These are phyloP conservation scores for Aythya baeri DNA, from an alignment of 2,113 vertebrate species.

Conservation along the genomic window DNA sequence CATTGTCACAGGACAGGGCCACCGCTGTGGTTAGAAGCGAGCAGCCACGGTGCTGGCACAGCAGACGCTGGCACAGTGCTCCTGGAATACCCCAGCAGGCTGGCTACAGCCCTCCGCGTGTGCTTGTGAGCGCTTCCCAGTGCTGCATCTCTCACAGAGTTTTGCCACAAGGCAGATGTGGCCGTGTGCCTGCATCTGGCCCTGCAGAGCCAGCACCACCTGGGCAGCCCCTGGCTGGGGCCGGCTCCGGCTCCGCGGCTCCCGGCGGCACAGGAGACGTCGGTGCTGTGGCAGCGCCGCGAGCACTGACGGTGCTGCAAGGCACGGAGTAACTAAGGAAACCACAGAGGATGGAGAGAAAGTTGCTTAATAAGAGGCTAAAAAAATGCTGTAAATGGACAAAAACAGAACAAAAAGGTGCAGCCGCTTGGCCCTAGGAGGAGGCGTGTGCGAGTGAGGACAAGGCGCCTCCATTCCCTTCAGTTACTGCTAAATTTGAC, in stretches of 20 bases:
- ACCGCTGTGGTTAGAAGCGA: not conserved
- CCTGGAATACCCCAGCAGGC: too few relatives aligned
- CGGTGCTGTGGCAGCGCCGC: not conserved
- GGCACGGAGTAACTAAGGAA: not conserved
- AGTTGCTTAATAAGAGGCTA: not conserved
- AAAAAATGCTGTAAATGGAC: not conserved
- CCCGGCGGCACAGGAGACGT: fast-evolving
- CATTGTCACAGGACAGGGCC: not conserved
- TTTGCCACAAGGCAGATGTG: fast-evolving
- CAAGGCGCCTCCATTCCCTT: fast-evolving
- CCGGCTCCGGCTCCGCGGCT: not conserved
- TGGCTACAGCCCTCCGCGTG: not conserved
- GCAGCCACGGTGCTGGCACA: fast-evolving
- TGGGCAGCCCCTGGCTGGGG: not conserved
- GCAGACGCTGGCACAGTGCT: fast-evolving
- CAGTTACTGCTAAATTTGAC: not conserved
- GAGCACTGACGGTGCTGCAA: not conserved
- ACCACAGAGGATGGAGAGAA: not conserved
- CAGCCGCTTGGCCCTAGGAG: fast-evolving
- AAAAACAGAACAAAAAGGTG: not conserved
- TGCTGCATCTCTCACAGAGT: fast-evolving
- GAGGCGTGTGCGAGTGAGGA: fast-evolving
- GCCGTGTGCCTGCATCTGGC: too few relatives aligned
- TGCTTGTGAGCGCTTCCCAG: not conserved
- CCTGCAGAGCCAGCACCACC: too few relatives aligned